These are phyloP conservation scores for Kradibia gibbosae DNA, from an alignment of 1,140 invertebrate genomes.

Conservation along the genomic window DNA sequence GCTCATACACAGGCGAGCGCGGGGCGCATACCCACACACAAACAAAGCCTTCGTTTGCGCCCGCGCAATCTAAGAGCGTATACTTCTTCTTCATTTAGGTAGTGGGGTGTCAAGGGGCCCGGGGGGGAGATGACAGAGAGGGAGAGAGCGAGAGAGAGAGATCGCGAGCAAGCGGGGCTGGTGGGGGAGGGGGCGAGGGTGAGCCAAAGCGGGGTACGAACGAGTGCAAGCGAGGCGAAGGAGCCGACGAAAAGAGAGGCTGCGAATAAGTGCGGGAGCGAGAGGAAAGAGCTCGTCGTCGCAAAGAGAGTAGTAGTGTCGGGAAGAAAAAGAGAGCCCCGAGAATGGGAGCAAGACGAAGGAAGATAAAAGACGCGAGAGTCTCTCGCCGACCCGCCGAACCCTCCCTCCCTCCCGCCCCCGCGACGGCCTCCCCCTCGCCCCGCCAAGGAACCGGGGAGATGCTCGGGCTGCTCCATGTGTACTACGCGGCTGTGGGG, in stretches of 20 bases:
- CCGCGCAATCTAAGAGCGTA: constrained; percentile 51
- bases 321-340: constrained; percentile 45
- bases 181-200: background rate
- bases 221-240: constrained; percentile 20
- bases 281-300: too few relatives aligned
- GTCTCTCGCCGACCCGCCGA: too few relatives aligned
- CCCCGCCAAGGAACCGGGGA: background rate
- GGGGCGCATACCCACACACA: constrained; percentile 23
- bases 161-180: constrained; percentile 13
- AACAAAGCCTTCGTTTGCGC: constrained; percentile 38
- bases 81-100: constrained; percentile 53
- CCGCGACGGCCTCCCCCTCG: background rate
- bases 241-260: constrained; percentile 30
- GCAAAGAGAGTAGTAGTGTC: constrained; percentile 38
- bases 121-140: background rate
- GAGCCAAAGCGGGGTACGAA: background rate
- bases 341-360: constrained; percentile 48
- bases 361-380: constrained; percentile 57
- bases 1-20: constrained; percentile 48
- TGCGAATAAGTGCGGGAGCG: too few relatives aligned
- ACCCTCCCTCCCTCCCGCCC: background rate
- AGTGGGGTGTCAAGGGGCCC: constrained; percentile 33
- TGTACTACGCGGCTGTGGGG: too few relatives aligned
- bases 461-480: background rate
- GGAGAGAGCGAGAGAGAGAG: constrained; percentile 47